These are phyloP conservation scores for Orestias chungarensis DNA, from an alignment of 2,797 vertebrate genomes.

Conservation along the genomic window DNA sequence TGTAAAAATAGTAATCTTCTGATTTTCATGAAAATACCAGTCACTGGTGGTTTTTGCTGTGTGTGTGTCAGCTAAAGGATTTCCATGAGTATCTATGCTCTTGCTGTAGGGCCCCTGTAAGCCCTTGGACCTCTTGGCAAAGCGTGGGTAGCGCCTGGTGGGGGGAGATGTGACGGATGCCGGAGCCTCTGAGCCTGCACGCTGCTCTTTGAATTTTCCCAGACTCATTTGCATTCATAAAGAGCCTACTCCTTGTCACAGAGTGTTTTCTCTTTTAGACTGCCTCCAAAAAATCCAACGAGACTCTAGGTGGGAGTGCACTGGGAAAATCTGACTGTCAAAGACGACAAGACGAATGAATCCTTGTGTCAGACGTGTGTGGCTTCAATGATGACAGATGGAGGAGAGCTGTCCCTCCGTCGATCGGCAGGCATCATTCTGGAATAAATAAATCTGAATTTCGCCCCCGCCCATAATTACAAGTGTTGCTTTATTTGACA, in stretches of 20 bases:
- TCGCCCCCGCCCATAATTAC: slow-evolving; percentile 89
- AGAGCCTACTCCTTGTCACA: slow-evolving; percentile 94
- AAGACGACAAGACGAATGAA: slow-evolving; percentile 98
- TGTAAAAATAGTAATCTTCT: slow-evolving; percentile 70
- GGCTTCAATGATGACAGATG: slow-evolving; percentile 96
- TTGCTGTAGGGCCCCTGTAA: slow-evolving; percentile 76
- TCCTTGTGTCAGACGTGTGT: slow-evolving; percentile 91
- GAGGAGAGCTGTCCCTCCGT: slow-evolving; percentile 94
- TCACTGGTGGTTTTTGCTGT: slow-evolving; percentile 60
- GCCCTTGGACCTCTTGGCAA: slow-evolving; percentile 75
- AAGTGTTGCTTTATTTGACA: slow-evolving; percentile 90
- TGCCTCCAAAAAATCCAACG: slow-evolving; percentile 86
- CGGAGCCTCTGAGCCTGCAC: slow-evolving; percentile 71
- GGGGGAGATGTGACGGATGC: slow-evolving; percentile 73
- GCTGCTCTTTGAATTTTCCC: slow-evolving; percentile 87
- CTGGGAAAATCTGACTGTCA: slow-evolving; percentile 97
- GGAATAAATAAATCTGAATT: slow-evolving; percentile 98
- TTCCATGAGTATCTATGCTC: slow-evolving; percentile 72
- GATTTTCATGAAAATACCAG: slow-evolving; percentile 70
- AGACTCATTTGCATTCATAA: slow-evolving; percentile 98
- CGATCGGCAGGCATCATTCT: slow-evolving; percentile 95
- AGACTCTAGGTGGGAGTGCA: slow-evolving; percentile 92
- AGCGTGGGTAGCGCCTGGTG: slow-evolving; percentile 74
- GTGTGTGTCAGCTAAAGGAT: slow-evolving; percentile 71
- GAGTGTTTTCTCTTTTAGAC: slow-evolving; percentile 92